These are phyloP conservation scores for Mythimna ferrago DNA, from an alignment of 2,888 invertebrate species.

Conservation along the genomic window DNA sequence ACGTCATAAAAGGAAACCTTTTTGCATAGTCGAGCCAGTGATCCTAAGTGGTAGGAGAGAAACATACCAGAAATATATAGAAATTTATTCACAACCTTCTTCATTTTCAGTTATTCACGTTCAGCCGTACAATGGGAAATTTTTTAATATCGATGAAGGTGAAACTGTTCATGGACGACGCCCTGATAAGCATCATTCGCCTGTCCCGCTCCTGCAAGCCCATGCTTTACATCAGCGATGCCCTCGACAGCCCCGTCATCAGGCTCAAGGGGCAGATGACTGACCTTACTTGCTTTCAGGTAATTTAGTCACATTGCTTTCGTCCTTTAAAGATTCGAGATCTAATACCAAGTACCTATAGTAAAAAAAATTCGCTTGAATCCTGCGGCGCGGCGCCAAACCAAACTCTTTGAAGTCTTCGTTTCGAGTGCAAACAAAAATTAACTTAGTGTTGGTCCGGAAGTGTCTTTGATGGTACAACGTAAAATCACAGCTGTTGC, in stretches of 20 bases:
- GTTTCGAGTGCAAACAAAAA: too few species aligned
- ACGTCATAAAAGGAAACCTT: too few species aligned
- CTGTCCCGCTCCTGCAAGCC: conserved; percentile 75
- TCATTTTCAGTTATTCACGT: conserved; percentile 71
- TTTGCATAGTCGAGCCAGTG: too few species aligned
- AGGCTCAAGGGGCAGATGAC: conserved; percentile 69
- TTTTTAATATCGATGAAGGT: conserved; percentile 73
- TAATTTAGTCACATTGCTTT: conserved; percentile 4
- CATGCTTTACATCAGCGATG: conserved; percentile 72
- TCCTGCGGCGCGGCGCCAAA: too few species aligned
- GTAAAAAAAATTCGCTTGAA: too few species aligned
- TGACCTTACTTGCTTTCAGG: background rate
- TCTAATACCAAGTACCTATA: background rate
- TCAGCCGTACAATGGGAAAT: conserved; percentile 69
- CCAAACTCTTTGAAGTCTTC: too few species aligned
- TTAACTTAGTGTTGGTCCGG: too few species aligned
- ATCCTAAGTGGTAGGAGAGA: too few species aligned
- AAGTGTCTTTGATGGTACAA: too few species aligned
- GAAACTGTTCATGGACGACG: conserved; percentile 71
- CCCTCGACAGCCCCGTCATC: conserved; percentile 66
- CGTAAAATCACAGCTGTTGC: too few species aligned
- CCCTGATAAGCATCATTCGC: conserved; percentile 71
- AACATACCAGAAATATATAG: too few species aligned
- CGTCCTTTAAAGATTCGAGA: background rate
- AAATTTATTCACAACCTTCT: background rate